phyloP scores from a whole-genome alignment of 2,888 invertebrate species.

The Spisula subtruncata region DNA sequence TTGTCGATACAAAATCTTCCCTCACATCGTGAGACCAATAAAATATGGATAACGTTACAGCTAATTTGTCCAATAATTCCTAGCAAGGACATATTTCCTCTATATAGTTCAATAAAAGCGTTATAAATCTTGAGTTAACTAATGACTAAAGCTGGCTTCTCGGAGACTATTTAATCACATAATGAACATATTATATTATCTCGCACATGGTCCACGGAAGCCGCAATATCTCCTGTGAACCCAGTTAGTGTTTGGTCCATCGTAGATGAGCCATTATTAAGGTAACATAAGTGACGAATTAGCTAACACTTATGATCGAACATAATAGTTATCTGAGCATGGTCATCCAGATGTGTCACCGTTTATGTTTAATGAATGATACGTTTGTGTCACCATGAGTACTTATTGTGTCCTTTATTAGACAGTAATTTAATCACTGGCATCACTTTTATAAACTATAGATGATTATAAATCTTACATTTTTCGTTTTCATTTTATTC shows the following conservation, averaged over 20 bases:
- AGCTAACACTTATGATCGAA: no score
- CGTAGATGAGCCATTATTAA: not conserved
- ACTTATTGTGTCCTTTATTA: no score
- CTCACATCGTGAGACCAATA: not conserved
- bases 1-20: not conserved
- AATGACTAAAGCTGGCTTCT: no score
- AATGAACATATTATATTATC: not conserved
- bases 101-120: not conserved
- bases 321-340: no score
- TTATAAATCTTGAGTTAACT: not conserved
- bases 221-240: not conserved
- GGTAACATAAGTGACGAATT: no score
- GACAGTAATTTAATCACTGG: no score
- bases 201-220: not conserved
- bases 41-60: not conserved
- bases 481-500: no score
- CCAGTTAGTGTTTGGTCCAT: not conserved
- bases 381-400: no score
- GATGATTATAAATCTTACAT: no score
- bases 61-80: not conserved
- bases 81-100: not conserved
- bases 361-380: no score
- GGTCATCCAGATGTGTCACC: no score
- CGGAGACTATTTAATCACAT: not conserved
- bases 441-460: no score